Evolutionary conservation across 2,888 invertebrate genomes (phyloP), one percentile per base, ranked within the genome.

Genomic region (Andrena trimmerana): DNA sequence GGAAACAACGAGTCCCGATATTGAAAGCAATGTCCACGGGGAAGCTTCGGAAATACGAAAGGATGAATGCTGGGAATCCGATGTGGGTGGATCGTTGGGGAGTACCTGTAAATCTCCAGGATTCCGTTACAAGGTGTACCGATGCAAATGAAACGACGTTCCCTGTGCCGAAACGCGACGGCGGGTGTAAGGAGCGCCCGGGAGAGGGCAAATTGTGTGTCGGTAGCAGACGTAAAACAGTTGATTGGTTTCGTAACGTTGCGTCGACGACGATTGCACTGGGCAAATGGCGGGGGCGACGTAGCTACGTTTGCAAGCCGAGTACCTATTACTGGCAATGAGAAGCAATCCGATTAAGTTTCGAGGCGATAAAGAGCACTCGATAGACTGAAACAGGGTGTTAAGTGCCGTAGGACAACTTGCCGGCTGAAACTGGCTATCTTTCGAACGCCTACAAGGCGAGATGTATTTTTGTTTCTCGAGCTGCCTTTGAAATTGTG

Each of bases 221-320:
- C 86, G 71, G 63, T 54, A 65, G 65, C 89, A 90, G 90, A 86
- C 83, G 85, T 83, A 87, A 90, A 90, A 89, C 80, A 86, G 86
- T 90, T 90, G 90, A 90, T 90, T 90, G 88, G 86, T 90, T 86
- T 89, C 77, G 74, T 33, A 71, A 62, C 57, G 71, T 24, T 57
- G 54, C 67, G 70, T 71, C 83, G 70, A n/a, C 50, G 69, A 50
- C 76, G 63, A 72, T 67, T 60, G 52, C 63, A 8, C 27, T n/a
- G 13, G 63, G 54, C 16, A 68, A 71, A 81, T 24, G 60, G 59
- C 10, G 13, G 42, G 48, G 10, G 27, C 36, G 24, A 63, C 63
- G 80, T 65, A 57, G 29, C 36, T 20, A 48, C 72, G 72, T 68
- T 59, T 57, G 42, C n/a, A 27, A 16, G 62, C 10, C 67, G 72